Evolutionary conservation across 2,113 vertebrate genomes (phyloP).

Genomic region (Chiloscyllium plagiosum): DNA sequence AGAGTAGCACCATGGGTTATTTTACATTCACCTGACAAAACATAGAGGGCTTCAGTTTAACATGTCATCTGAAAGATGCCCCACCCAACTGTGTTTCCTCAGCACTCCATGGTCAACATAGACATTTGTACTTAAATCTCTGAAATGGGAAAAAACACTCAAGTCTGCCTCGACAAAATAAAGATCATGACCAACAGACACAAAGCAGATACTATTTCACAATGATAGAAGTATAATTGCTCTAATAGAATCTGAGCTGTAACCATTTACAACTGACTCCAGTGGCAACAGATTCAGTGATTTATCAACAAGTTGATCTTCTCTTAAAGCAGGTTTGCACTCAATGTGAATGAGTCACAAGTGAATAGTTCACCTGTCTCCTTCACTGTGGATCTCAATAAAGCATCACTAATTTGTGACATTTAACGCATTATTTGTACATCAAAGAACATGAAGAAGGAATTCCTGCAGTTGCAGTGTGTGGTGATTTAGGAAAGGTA

Average conservation of each 20-base stretch:
- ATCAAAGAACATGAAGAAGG: not conserved
- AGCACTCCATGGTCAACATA: not conserved
- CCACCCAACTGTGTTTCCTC: no score
- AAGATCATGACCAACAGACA: not conserved
- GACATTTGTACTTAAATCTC: not conserved
- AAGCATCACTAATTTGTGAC: conserved; percentile 27
- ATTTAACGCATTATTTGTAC: not conserved
- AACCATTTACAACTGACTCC: not conserved
- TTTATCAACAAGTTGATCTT: conserved; percentile 25
- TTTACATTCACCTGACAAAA: not conserved
- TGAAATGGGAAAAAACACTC: not conserved
- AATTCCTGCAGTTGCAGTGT: not conserved
- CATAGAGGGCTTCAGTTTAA: not conserved
- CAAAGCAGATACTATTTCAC: not conserved
- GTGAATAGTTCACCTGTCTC: conserved; percentile 13
- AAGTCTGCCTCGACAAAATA: not conserved
- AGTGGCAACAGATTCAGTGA: conserved; percentile 3
- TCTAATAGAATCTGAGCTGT: not conserved
- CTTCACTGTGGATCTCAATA: not conserved
- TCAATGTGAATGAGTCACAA: conserved; percentile 16
- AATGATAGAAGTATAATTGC: not conserved
- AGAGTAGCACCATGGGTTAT: not conserved
- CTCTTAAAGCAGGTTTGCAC: not conserved
- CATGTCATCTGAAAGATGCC: not conserved
- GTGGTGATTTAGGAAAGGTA: not conserved